Base-by-base conservation (phyloP, 2,113 vertebrate species). In the Chionomys nivalis region DNA sequence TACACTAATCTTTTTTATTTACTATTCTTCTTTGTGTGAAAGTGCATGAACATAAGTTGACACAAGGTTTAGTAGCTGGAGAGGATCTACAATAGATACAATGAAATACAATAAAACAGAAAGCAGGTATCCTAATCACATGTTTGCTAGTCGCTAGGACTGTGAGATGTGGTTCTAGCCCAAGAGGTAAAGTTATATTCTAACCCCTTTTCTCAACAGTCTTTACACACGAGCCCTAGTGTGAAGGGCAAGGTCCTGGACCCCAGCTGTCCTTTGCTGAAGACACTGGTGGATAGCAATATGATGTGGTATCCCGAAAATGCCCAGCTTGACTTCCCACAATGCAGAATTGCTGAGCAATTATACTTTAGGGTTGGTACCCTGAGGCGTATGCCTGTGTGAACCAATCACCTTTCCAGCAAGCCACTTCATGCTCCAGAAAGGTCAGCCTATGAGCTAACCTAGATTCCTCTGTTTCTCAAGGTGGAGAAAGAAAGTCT, bases 11-110 rank as follows among this genome's bases (percentile, higher is more conserved):
- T 88, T 91, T 65, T 7, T 88, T 39, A 24, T 82, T 93, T 68
- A 31, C 10, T 58, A 1, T 85, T 95, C 78, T 39, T 90, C 36
- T 63, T 39, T 96, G 78, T 90, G 70, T 63, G 47, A 83, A 93
- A 78, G 33, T 78, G 44, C 5, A 17, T 61, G 61, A 81, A 87
- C 66, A 65, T 81, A 4, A 52, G 55, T 52, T 91, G 17, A 55
- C 42, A 26, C 55, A 7, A 42, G 12, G 73, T 28, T 75, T 75
- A 42, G 11, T 49, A 52, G 39, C 55, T 91, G 7, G 44, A 78
- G 86, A 91, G 28, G 44, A 83, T 65, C 85, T 66, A 36, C 0
- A 91, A 11, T 52, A 66, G 14, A 66, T 66, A 66, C 28, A 66
- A 66, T 14, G 26, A 68, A 68, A 68, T 2, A 68, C 13, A 94